Conservation (phyloP, 2,113 vertebrate genomes). For the Otis tarda region DNA sequence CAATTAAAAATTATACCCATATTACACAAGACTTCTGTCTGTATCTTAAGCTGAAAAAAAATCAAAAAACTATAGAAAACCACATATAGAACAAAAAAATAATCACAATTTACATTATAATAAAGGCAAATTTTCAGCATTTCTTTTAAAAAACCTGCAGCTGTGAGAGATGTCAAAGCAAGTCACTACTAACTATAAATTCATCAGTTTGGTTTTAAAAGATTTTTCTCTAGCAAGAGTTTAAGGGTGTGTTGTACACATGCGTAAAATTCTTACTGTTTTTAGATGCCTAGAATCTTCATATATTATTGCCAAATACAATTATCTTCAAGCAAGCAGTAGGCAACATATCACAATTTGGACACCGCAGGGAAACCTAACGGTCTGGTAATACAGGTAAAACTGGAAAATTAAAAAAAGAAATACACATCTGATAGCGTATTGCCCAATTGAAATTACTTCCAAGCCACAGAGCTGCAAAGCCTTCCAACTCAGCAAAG, state of each 20-base stretch:
- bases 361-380: slow-evolving; percentile 79
- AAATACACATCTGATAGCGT: slow-evolving; percentile 74
- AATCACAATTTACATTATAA: slow-evolving; percentile 86
- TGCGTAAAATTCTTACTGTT: slow-evolving; percentile 74
- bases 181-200: slow-evolving; percentile 81
- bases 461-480: slow-evolving; percentile 78
- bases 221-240: slow-evolving; percentile 72
- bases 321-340: slow-evolving; percentile 81
- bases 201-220: slow-evolving; percentile 80
- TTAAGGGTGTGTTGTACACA: slow-evolving; percentile 80
- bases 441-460: slow-evolving; percentile 75
- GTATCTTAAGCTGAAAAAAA: slow-evolving; percentile 79
- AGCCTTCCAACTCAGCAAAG: slow-evolving; percentile 72
- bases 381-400: slow-evolving; percentile 79
- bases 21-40: slow-evolving; percentile 83
- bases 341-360: slow-evolving; percentile 83
- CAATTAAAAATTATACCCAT: slow-evolving; percentile 89
- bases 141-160: slow-evolving; percentile 77
- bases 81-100: slow-evolving; percentile 80
- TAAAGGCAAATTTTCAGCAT: slow-evolving; percentile 83
- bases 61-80: slow-evolving; percentile 80
- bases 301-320: slow-evolving; percentile 81
- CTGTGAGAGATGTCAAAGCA: slow-evolving; percentile 82
- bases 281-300: slow-evolving; percentile 72
- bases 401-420: slow-evolving; percentile 77